A percentile compares a stretch with the other conserved stretches of the same genome.
These are phyloP conservation scores for Arnoldichthys spilopterus DNA, from an alignment of 2,797 vertebrate species.

Conservation along the genomic window DNA sequence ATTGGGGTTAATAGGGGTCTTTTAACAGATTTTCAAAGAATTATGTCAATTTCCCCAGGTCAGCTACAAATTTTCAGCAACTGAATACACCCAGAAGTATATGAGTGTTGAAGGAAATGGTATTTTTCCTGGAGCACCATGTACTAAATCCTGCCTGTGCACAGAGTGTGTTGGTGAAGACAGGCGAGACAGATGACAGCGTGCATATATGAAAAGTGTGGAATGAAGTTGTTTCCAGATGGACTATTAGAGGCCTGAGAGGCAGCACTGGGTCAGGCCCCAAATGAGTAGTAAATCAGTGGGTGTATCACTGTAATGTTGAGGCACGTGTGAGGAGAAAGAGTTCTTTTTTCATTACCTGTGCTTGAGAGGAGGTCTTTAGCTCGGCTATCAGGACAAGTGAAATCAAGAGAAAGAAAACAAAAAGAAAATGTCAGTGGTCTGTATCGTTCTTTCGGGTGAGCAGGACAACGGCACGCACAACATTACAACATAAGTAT, in stretches of 20 bases:
- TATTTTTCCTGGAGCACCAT: neutral
- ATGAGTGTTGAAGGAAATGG: neutral
- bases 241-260: neutral
- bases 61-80: neutral
- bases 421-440: constrained; percentile 12
- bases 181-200: constrained; percentile 1
- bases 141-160: neutral
- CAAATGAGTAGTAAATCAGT: neutral
- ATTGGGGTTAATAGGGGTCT: neutral
- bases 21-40: constrained; percentile 15
- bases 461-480: neutral
- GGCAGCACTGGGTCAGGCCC: neutral
- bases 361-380: constrained; percentile 76
- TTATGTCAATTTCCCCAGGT: neutral
- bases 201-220: constrained; percentile 2
- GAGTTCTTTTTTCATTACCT: constrained; percentile 68
- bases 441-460: neutral
- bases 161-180: neutral
- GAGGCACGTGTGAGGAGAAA: constrained; percentile 24
- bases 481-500: neutral
- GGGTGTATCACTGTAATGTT: neutral
- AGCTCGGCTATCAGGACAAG: constrained; percentile 70
- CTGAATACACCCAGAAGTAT: neutral
- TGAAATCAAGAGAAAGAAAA: neutral
- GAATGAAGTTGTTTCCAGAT: constrained; percentile 16